A percentile compares a stretch with the other conserved stretches of the same genome.
These are phyloP conservation scores for Hypocryptadius cinnamomeus DNA, from an alignment of 2,113 vertebrate species.

Conservation along the genomic window DNA sequence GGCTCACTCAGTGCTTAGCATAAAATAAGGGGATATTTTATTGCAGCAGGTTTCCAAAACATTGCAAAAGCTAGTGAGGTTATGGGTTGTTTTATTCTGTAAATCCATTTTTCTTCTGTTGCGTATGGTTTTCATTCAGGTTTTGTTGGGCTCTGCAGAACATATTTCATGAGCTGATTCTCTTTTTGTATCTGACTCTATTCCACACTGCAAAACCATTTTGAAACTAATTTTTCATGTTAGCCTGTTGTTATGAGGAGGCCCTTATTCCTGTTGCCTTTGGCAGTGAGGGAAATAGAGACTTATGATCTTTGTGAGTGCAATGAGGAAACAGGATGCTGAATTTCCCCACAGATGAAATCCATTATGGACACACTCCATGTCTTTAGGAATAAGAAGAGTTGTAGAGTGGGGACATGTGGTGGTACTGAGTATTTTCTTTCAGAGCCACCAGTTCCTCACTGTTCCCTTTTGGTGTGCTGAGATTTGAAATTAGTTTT, in stretches of 20 bases:
- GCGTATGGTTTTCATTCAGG: background rate
- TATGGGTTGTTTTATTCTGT: background rate
- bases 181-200: background rate
- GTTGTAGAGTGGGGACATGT: background rate
- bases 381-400: background rate
- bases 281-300: background rate
- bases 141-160: background rate
- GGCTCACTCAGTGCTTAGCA: background rate
- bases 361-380: background rate
- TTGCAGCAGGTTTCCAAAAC: background rate
- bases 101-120: background rate
- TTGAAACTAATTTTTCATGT: background rate
- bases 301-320: background rate
- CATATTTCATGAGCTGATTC: background rate
- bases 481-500: slow-evolving; percentile 35
- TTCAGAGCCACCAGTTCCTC: slow-evolving; percentile 1
- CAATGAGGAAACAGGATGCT: background rate
- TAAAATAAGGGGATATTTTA: background rate
- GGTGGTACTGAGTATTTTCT: background rate
- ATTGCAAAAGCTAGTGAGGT: background rate
- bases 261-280: background rate
- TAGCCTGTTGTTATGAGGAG: background rate
- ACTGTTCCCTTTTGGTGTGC: background rate
- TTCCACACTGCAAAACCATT: background rate
- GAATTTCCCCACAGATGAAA: background rate